phyloP scores from a whole-genome alignment of 2,113 vertebrate species.

The Dicaeum eximium region DNA sequence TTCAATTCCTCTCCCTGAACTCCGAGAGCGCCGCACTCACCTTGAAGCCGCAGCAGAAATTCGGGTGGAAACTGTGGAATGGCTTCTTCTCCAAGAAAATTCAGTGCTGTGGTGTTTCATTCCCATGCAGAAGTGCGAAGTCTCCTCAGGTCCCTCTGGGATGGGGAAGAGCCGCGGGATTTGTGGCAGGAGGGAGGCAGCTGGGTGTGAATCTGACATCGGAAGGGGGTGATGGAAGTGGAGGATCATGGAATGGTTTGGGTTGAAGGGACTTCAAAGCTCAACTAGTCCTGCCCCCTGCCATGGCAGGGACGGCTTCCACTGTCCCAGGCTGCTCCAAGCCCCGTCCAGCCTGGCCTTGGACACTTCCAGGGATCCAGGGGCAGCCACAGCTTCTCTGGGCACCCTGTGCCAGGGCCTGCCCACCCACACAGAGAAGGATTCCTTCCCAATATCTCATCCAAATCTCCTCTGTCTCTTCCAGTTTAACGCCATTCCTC shows the following conservation, averaged over 20 bases:
- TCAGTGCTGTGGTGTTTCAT: background rate
- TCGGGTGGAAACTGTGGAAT: background rate
- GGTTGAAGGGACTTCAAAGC: background rate
- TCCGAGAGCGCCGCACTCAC: background rate
- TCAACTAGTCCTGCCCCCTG: background rate
- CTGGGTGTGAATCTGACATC: fast-evolving
- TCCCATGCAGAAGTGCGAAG: background rate
- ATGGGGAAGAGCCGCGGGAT: background rate
- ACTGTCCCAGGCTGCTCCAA: fast-evolving
- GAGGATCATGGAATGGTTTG: background rate
- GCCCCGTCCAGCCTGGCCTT: fast-evolving
- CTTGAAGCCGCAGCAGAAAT: background rate
- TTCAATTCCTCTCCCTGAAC: background rate
- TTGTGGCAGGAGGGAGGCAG: background rate
- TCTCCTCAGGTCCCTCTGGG: background rate
- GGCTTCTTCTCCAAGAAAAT: background rate
- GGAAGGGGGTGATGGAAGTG: fast-evolving
- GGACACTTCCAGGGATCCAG: background rate
- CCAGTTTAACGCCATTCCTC: background rate
- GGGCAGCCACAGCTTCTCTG: background rate
- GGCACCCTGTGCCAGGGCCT: background rate
- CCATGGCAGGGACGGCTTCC: background rate
- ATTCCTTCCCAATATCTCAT: background rate
- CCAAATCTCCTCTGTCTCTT: background rate
- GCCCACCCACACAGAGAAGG: fast-evolving